Evolutionary conservation across 2,888 invertebrate genomes (phyloP).

Genomic region (Eretmocerus hayati): DNA sequence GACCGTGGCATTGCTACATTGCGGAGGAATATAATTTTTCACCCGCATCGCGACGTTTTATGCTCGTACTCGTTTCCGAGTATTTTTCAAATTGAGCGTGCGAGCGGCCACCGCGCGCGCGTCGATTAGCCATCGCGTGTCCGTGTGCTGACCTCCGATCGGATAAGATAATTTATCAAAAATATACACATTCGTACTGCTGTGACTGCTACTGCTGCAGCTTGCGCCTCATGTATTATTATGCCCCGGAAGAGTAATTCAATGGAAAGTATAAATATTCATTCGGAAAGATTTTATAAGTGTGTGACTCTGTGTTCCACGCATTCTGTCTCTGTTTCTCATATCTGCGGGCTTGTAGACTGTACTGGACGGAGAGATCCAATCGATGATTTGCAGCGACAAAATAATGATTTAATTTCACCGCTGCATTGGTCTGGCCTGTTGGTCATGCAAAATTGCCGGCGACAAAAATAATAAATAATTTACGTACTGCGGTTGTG

Average conservation of each 20-base stretch:
- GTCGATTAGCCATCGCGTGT: conserved; percentile 42
- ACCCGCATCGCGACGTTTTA: conserved; percentile 2
- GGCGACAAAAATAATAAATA: conserved; percentile 47
- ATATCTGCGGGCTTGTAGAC: too few species aligned
- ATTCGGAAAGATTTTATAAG: conserved; percentile 42
- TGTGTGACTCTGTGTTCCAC: too few species aligned
- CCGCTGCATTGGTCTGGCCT: conserved; percentile 27
- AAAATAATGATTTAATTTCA: conserved; percentile 48
- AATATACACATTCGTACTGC: too few species aligned
- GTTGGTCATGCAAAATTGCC: conserved; percentile 36
- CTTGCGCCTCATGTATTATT: conserved; percentile 11
- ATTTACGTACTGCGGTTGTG: conserved; percentile 28
- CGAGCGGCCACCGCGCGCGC: conserved; percentile 8
- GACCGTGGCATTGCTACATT: neutral
- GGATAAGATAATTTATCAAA: conserved; percentile 46
- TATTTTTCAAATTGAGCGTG: conserved; percentile 13
- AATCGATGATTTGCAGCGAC: conserved; percentile 42
- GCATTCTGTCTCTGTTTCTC: too few species aligned
- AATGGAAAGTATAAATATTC: conserved; percentile 48
- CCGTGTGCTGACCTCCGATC: too few species aligned
- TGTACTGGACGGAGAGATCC: neutral
- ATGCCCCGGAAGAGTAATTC: conserved; percentile 44
- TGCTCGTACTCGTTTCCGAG: conserved; percentile 8
- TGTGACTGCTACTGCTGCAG: neutral
- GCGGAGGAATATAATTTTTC: conserved; percentile 18